Conservation (phyloP, 2,888 invertebrate species). For the Melanchra persicariae region DNA sequence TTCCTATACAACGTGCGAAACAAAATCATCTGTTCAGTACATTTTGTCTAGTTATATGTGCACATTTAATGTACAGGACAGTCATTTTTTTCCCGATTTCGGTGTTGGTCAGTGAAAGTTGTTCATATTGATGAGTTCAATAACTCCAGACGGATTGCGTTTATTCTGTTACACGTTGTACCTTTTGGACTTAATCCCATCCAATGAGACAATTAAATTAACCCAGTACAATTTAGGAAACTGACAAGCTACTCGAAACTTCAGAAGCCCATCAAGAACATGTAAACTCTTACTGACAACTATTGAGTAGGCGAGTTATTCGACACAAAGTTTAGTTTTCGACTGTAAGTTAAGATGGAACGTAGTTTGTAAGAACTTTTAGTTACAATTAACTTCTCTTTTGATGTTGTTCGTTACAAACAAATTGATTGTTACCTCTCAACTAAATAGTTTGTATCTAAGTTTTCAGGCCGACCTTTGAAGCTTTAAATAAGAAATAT, state of each 20-base stretch:
- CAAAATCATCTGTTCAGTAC: too few relatives aligned
- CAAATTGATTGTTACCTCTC: not conserved
- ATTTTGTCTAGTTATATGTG: too few relatives aligned
- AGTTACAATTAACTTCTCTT: conserved; percentile 11
- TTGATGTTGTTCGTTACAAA: not conserved
- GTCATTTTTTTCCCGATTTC: too few relatives aligned
- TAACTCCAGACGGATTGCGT: too few relatives aligned
- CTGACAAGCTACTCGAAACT: conserved; percentile 17
- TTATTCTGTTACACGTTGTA: too few relatives aligned
- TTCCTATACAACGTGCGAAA: too few relatives aligned
- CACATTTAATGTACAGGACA: too few relatives aligned
- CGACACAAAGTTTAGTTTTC: conserved; percentile 11
- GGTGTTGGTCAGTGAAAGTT: too few relatives aligned
- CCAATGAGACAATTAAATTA: conserved; percentile 8
- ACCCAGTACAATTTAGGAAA: not conserved
- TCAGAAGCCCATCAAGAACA: conserved; percentile 15
- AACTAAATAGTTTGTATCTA: not conserved
- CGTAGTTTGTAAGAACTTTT: conserved; percentile 9
- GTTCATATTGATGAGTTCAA: too few relatives aligned
- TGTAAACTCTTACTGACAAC: conserved; percentile 16
- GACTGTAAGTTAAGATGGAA: conserved; percentile 17
- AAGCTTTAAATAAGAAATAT: not conserved
- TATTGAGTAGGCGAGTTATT: conserved; percentile 23
- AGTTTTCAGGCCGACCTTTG: not conserved
- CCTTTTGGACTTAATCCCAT: not conserved